Base-by-base conservation (phyloP, 2,797 vertebrate genomes). In the Hippocampus kuda region DNA sequence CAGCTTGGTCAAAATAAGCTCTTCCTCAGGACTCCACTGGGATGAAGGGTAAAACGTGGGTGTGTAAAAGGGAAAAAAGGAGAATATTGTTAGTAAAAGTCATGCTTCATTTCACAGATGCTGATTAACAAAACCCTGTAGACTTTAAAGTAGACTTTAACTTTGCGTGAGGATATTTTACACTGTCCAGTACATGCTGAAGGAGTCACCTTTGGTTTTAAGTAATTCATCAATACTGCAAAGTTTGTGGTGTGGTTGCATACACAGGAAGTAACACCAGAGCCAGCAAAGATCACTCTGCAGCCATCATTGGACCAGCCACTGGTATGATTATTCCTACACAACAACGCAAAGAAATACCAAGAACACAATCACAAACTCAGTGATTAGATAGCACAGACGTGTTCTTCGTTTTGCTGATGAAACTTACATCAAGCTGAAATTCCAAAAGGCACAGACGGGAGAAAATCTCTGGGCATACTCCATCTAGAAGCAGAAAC, bases 171-270 rank as follows among this genome's bases (percentile, higher is more conserved):
- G n/a, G 2, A 46, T 16, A n/a, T 24, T 66, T 5, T 38, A 38
- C 22, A 7, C 24, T 48, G 46, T 5, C 16, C 46, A 66, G 46
- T 16, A 48, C 46, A 66, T 65, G 66, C 60, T 11, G 53, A 4
- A 22, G 1, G 1, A 57, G n/a, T 74, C 83, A 91, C 90, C 89
- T 88, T 83, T 1, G 85, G 71, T 62, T 90, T 87, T 60, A 90
- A 68, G 76, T 91, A 92, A 75, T 91, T 92, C 90, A 93, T 92
- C 69, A 93, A 78, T 64, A 92, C 88, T 20, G 92, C 92, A 82
- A 92, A 93, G 81, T 92, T 92, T 70, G 92, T 93, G 69, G 92
- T 93, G 80, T 93, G 92, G 85, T 91, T 91, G 81, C 92, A 93
- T 11, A 82, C 76, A 79, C 91, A 93, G 67, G 89, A 88, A n/a